These are phyloP conservation scores for Lepilemur septentrionalis DNA, from an alignment of 2,797 vertebrate species.

Conservation along the genomic window DNA sequence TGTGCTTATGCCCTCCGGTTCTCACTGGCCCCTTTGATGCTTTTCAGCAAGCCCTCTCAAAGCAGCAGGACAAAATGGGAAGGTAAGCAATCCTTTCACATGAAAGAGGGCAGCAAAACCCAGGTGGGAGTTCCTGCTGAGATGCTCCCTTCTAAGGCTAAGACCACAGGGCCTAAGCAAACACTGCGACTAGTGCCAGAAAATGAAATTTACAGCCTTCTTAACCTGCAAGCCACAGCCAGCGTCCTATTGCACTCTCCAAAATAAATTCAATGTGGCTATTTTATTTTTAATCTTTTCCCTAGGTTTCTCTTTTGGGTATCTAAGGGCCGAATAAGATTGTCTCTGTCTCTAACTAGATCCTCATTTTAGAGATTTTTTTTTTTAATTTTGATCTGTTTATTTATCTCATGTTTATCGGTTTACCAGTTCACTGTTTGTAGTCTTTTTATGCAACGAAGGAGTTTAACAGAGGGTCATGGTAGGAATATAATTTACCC, in stretches of 20 bases:
- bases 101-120: constrained; percentile 48
- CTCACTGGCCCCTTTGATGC: constrained; percentile 51
- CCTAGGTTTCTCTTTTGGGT: neutral
- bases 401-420: constrained; percentile 16
- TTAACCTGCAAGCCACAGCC: neutral
- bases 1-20: constrained; percentile 4
- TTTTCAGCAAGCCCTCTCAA: constrained; percentile 54
- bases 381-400: neutral
- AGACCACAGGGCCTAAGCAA: neutral
- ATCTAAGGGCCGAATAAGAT: neutral
- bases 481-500: neutral
- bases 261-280: neutral
- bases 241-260: neutral
- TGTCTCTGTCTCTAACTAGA: neutral
- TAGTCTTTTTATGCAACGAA: neutral
- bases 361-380: neutral
- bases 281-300: neutral
- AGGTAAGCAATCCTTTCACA: constrained; percentile 54
- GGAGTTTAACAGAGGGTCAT: neutral
- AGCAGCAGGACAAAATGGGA: constrained; percentile 41
- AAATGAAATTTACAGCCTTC: neutral
- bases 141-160: neutral
- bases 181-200: neutral
- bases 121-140: constrained; percentile 56
- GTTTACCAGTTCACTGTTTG: neutral